phyloP scores from a whole-genome alignment of 2,113 vertebrate genomes.

The Laterallus jamaicensis region DNA sequence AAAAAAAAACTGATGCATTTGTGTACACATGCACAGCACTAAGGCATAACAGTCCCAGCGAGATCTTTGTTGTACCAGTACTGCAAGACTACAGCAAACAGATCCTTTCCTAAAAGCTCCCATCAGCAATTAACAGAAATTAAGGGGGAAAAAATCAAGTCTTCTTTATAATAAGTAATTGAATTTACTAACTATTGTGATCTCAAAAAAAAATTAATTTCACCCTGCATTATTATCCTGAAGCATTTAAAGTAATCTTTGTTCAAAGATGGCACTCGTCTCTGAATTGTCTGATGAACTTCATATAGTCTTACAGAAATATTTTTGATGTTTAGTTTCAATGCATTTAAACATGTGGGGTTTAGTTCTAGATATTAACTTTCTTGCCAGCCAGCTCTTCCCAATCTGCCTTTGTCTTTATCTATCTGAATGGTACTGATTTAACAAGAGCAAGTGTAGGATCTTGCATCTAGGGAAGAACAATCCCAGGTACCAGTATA shows the following conservation, averaged over 20 bases:
- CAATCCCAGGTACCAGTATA: no score
- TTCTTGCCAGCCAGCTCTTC: not conserved
- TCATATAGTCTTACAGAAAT: not conserved
- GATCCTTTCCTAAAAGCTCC: not conserved
- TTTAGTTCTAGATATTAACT: not conserved
- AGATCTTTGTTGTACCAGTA: not conserved
- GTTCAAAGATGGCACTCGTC: not conserved
- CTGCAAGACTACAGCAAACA: not conserved
- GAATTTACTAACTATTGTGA: not conserved
- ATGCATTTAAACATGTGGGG: not conserved
- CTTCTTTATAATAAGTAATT: not conserved
- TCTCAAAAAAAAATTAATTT: not conserved
- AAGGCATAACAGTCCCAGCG: not conserved
- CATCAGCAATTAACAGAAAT: not conserved
- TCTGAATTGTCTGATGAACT: not conserved
- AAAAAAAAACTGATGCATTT: accelerated
- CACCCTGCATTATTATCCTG: not conserved
- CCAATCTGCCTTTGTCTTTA: not conserved
- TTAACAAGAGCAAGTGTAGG: no score
- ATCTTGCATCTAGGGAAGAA: no score
- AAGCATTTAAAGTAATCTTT: not conserved
- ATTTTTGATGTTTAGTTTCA: not conserved
- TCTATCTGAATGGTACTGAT: not conserved
- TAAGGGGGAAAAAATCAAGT: not conserved
- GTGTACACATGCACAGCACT: not conserved